Percentiles rank a stretch among this genome's conserved stretches.
Conservation (phyloP, 1,140 invertebrate genomes). For the Melitaea cinxia region DNA sequence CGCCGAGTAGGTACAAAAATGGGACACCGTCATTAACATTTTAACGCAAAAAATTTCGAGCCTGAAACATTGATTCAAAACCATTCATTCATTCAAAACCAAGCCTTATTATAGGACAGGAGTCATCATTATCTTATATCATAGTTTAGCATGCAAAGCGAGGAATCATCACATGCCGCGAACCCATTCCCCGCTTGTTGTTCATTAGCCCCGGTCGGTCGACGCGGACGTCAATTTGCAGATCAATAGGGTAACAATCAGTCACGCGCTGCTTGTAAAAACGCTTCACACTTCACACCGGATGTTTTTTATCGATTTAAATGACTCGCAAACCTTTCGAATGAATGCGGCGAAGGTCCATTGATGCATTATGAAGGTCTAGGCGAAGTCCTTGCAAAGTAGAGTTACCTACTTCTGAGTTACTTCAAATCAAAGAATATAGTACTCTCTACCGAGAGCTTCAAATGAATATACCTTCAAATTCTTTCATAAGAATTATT, state of each 20-base stretch:
- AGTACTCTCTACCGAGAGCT: no score
- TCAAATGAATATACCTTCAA: no score
- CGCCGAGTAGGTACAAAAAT: no score
- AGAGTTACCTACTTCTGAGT: no score
- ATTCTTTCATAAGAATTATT: no score
- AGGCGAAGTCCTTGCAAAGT: no score
- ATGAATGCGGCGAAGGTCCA: not conserved
- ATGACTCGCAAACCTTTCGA: not conserved
- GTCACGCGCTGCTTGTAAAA: slow-evolving; percentile 42
- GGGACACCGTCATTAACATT: no score
- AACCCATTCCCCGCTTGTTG: slow-evolving; percentile 26
- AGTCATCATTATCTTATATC: not conserved
- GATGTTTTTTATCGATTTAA: slow-evolving; percentile 5
- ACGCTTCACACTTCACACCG: slow-evolving; percentile 14
- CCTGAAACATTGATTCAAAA: no score
- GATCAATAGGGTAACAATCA: slow-evolving; percentile 46
- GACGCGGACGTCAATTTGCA: slow-evolving; percentile 44
- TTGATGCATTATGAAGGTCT: not conserved
- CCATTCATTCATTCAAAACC: not conserved
- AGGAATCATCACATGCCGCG: slow-evolving; percentile 40
- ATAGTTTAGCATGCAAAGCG: not conserved
- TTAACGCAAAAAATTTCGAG: no score
- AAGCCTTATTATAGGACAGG: not conserved
- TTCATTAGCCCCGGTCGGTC: slow-evolving; percentile 26
- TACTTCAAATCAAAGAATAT: not conserved